Evolutionary conservation across 2,113 vertebrate species (phyloP), one percentile per base, ranked within the genome.

Genomic region (Silurus asotus): DNA sequence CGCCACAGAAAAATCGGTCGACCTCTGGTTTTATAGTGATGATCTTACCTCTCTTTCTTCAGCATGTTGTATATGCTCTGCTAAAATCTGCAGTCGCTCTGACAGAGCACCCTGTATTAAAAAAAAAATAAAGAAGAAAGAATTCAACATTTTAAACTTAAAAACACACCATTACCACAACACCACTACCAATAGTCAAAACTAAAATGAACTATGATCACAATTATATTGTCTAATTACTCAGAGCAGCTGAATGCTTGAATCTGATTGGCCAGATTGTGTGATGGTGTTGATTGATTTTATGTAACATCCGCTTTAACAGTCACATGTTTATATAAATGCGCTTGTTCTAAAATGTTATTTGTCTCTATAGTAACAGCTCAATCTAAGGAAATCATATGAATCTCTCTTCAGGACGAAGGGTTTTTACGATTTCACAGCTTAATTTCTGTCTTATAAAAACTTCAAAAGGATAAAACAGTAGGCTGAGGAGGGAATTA

Each of bases 41-140:
- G 2, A 2, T 37, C 83, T 23, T 89, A 97, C 96, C 86, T 95
- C 93, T 84, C 94, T 93, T 74, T 95, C 96, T 2, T 96, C 93
- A 0, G 92, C 94, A 90, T 94, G 93, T 87, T 95, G 95, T 0
- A 96, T 94, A 85, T 97, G 96, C 77, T 97, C 97, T 88, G 96
- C 90, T 87, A 95, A 93, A 1, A 95, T 94, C 70, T 95, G 96
- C 76, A 95, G 95, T 64, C 96, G 92, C 89, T 97, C 97, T 8
- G 95, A 95, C 77, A 97, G 90, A 0, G 96, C 95, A 45, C 96
- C 96, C 97, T 97, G 88, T 49, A 89, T 49, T 64, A 81, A 65
- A 23, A 28, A 20, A 51, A 45, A 55, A 69, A 37, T 17, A 37
- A 37, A 37, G 37, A 37, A 3, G 2, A 81, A 65, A 23, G 19